Conservation (phyloP, 2,113 vertebrate species). For the Bothrops jararaca region DNA sequence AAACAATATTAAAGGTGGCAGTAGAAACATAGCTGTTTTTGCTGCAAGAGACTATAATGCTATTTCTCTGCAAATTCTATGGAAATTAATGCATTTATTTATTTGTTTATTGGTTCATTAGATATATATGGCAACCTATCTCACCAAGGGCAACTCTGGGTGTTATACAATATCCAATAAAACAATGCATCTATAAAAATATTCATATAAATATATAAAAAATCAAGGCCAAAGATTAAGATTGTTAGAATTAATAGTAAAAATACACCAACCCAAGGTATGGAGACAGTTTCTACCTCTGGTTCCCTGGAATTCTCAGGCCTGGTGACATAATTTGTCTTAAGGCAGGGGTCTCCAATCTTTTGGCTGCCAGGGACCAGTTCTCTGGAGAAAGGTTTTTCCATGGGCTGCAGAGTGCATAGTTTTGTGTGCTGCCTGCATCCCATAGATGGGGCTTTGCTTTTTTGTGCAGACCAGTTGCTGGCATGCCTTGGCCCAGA, state of each 20-base stretch:
- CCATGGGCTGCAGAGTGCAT: no score
- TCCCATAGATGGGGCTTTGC: no score
- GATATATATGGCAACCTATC: not conserved
- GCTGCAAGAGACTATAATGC: not conserved
- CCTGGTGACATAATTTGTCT: not conserved
- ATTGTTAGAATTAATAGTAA: not conserved
- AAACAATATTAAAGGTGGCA: not conserved
- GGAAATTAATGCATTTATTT: not conserved
- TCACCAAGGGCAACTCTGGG: not conserved
- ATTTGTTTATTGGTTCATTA: not conserved
- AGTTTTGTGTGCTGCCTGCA: no score
- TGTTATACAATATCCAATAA: not conserved
- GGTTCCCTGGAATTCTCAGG: not conserved
- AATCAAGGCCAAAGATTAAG: not conserved
- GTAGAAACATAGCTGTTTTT: not conserved
- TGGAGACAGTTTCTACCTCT: not conserved
- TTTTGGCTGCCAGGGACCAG: no score
- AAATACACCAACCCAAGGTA: not conserved
- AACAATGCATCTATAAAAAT: not conserved
- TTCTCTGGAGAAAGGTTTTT: no score
- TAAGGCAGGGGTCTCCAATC: not conserved
- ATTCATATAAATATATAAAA: not conserved
- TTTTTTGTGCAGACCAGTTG: no score
- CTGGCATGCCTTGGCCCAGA: no score
- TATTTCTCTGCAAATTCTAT: not conserved